Evolutionary conservation across 1,140 invertebrate species (phyloP), one percentile per base, ranked within the genome.

Genomic region (Mya arenaria): DNA sequence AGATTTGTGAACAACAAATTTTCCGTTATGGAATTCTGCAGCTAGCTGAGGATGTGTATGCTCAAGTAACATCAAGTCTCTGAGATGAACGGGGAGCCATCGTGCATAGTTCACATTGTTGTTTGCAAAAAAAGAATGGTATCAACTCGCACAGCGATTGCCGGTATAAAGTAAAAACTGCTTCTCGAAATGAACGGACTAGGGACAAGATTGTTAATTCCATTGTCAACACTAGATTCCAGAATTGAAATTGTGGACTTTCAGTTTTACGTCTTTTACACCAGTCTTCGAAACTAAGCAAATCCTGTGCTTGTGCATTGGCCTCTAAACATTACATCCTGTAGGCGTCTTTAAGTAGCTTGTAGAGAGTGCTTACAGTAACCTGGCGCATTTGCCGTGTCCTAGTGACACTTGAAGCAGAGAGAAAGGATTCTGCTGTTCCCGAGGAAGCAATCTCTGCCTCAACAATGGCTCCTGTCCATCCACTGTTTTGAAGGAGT

Each of bases 401-500:
- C 28, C 4, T 62, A 17, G 58, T 62, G 4, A 62, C 30, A 32
- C 58, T 62, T 23, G 58, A 62, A n/a, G 58, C 4, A 25, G 58
- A 62, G 19, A 62, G 4, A 3, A 62, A 62, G 28, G 58, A 62
- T n/a, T 62, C 58, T 62, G 58, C 4, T 25, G 4, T 62, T n/a
- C 58, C 58, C 19, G 58, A n/a, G 2, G 4, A 62, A 17, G 4
- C 5, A 25, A 6, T 4, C 2, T 32, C 19, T 62, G 58, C n/a
- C 28, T 62, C 63, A 28, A 77, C 34, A 15, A 90, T 17, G 4
- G 75, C 68, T 63, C 25, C 39, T 55, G 84, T 84, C 78, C 87
- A 91, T 13, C 83, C 86, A 83, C 77, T 81, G 25, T 68, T 83
- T 41, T 87, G 63, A 5, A 90, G 65, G 15, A 86, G 68, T 34